phyloP scores from a whole-genome alignment of 92 coral and sea anemone species.

The Hydrozoanthus gracilis region DNA sequence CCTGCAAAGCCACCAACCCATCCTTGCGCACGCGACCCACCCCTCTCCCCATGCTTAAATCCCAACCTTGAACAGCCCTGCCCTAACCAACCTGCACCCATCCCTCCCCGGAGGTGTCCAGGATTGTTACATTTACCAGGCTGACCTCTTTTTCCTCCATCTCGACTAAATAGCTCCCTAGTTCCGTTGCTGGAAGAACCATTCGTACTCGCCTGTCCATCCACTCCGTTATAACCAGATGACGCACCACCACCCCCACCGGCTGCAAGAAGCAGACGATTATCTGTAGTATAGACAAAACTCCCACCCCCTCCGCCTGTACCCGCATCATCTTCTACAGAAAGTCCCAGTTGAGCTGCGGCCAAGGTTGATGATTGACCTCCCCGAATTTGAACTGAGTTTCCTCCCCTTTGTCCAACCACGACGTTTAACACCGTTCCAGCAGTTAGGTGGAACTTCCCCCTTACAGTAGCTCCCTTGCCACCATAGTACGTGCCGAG shows the following conservation, averaged over 20 bases:
- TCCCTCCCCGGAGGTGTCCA: conserved; percentile 66
- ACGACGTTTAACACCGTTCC: conserved; percentile 33
- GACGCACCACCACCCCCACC: conserved; percentile 49
- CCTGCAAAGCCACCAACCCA: conserved; percentile 80
- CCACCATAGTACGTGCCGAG: conserved; percentile 46
- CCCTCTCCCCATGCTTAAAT: conserved; percentile 55
- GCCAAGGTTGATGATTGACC: conserved; percentile 22
- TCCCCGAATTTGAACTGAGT: conserved; percentile 30
- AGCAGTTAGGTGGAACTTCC: not conserved
- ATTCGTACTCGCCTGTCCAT: conserved; percentile 18
- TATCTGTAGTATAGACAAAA: conserved; percentile 25
- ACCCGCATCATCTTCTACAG: conserved; percentile 40
- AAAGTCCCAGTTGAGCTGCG: conserved; percentile 40
- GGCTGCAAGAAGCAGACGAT: conserved; percentile 24
- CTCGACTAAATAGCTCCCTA: not conserved
- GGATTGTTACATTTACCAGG: conserved; percentile 65
- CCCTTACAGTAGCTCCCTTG: conserved; percentile 16
- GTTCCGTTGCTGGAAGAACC: conserved; percentile 59
- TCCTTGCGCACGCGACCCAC: conserved; percentile 65
- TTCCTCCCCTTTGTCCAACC: conserved; percentile 36
- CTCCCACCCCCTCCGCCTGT: conserved; percentile 48
- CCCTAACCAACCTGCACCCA: conserved; percentile 74
- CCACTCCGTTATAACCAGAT: conserved; percentile 20
- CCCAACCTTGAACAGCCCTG: conserved; percentile 60
- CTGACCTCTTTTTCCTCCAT: conserved; percentile 64